Evolutionary conservation across 2,888 invertebrate species (phyloP), one percentile per base, ranked within the genome.

Genomic region (Acanthosepion pharaonis): DNA sequence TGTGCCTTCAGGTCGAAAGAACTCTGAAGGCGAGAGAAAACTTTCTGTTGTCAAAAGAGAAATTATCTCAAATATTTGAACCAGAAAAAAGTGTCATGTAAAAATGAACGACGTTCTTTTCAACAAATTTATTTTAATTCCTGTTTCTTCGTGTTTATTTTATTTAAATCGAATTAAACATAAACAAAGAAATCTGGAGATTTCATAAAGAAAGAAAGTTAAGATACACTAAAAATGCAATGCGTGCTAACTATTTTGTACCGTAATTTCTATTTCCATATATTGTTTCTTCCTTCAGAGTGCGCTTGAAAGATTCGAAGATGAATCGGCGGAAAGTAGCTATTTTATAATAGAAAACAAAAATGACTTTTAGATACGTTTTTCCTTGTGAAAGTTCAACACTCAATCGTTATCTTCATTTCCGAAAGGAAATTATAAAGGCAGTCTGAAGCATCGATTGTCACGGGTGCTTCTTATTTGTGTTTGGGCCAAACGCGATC

Each of bases 381-480:
- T 78, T 78, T 18, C 78, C 11, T n/a, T n/a, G 9, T 15, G n/a
- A 78, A 33, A n/a, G 78, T n/a, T 78, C 78, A 78, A 78, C 33
- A 78, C n/a, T 78, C 15, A 78, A 78, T n/a, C 78, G 78, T 78
- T 78, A 78, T 78, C 78, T 78, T 78, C n/a, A 78, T 78, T 78
- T 78, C 78, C 78, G n/a, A n/a, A 0, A 9, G 78, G 78, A 78
- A 78, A 78, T 78, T 78, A 78, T 78, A 78, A 78, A 78, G 78
- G 78, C n/a, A 33, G 78, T n/a, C 78, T 78, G n/a, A 33, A 78
- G n/a, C 78, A 78, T 78, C 78, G 78, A 78, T 78, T 78, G 78
- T n/a, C n/a, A n/a, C 78, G 78, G 78, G n/a, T 78, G n/a, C 78
- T 78, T n/a, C 78, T n/a, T 78, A 78, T 78, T 78, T 78, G 78